Evolutionary conservation across 2,113 vertebrate genomes (phyloP), one percentile per base, ranked within the genome.

Genomic region (Ciconia boyciana): DNA sequence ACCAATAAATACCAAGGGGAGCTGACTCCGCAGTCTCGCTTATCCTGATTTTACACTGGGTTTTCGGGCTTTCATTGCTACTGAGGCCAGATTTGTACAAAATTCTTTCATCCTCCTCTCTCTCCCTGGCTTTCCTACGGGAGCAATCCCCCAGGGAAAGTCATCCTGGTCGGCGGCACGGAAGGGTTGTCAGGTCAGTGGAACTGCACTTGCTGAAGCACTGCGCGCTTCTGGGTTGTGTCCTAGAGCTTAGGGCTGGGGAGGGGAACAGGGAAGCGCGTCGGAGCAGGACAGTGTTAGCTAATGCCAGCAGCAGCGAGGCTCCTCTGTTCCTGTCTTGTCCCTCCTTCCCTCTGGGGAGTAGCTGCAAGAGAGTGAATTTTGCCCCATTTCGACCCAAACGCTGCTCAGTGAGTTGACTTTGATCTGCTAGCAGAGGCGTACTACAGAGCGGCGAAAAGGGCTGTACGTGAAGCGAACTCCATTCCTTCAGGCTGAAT

Each of bases 1-100:
- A 90, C 83, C 76, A 94, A 96, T 97, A 97, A 98, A 97, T 97
- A 97, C 51, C 39, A 39, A 39, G 25, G 32, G 24, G 32, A 62
- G 41, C 41, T 3, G 24, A 9, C 39, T 20, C 81, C 3, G 2
- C 69, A 17, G n/a, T 22, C 76, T 39, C 44, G 0, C 44, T 57
- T 7, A 52, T 2, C 64, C 75, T 15, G 7, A 32, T 51, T 72
- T 78, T 16, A 36, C 76, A 3, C 52, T 5, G 29, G 43, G 10
- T 16, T 72, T 55, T 8, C 0, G 7, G n/a, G 52, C 13, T 55
- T 72, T 31, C 8, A 1, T 66, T 66, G 75, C 41, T 60, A 3
- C 39, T 2, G 4, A 43, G 80, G 46, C 7, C 57, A 49, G 46
- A 57, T 64, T 20, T 41, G 55, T 20, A 43, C 18, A 15, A 16